Conservation (phyloP, 2,113 vertebrate species). For the Nesoenas mayeri region DNA sequence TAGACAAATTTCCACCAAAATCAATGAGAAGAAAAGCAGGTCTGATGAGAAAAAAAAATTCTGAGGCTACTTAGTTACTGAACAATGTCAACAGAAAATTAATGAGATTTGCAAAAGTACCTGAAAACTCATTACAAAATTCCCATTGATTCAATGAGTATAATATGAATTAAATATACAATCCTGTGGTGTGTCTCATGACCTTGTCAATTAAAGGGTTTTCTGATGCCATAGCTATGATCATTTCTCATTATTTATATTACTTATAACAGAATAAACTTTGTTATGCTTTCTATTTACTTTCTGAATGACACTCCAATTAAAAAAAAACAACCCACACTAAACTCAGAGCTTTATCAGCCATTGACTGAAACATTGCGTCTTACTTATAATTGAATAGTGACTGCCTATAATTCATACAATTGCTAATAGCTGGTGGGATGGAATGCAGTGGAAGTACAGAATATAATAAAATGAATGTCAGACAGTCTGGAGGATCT, state of each 20-base stretch:
- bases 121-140: not conserved
- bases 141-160: not conserved
- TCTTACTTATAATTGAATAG: not conserved
- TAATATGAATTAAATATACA: not conserved
- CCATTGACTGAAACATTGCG: not conserved
- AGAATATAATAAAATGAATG: not conserved
- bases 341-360: not conserved
- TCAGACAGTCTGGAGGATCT: not conserved
- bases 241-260: not conserved
- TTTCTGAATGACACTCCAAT: not conserved
- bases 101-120: not conserved
- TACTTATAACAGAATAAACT: not conserved
- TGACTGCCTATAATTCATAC: not conserved
- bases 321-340: too few species aligned
- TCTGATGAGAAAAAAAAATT: not conserved
- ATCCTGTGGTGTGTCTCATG: not conserved
- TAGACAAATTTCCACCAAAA: slow-evolving; percentile 11
- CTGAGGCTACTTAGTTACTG: not conserved
- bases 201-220: not conserved
- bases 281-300: not conserved
- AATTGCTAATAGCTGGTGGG: not conserved
- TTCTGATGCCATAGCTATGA: not conserved
- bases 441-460: not conserved
- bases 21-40: slow-evolving; percentile 1
- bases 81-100: not conserved